phyloP scores from a whole-genome alignment of 2,797 vertebrate species.

The Picus viridis region DNA sequence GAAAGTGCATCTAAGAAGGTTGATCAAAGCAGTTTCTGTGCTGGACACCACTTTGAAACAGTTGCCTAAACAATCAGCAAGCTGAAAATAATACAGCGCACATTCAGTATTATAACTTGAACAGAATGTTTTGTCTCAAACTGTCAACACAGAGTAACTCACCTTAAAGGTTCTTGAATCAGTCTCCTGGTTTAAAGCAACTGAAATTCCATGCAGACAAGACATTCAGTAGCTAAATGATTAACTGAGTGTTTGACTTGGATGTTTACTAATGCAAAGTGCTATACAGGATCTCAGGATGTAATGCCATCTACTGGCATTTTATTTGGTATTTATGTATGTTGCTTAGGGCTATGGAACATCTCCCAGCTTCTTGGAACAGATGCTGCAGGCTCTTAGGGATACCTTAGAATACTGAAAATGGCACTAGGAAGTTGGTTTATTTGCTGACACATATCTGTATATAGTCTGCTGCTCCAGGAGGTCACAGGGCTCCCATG shows the following conservation, averaged over 20 bases:
- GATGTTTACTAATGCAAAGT: not conserved
- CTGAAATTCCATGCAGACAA: not conserved
- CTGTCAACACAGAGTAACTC: not conserved
- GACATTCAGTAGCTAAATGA: not conserved
- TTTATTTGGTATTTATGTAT: not conserved
- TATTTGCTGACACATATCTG: not conserved
- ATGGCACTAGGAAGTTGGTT: not conserved
- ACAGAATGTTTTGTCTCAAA: not conserved
- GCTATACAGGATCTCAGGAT: not conserved
- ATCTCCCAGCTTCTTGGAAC: not conserved
- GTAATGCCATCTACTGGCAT: constrained; percentile 54
- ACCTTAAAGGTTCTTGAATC: not conserved
- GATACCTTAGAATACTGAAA: not conserved
- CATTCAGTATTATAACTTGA: not conserved
- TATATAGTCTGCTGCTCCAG: not conserved
- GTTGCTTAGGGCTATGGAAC: not conserved
- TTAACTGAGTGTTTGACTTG: not conserved
- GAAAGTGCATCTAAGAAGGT: not conserved
- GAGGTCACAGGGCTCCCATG: not conserved
- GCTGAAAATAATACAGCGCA: not conserved
- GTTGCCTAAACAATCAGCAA: not conserved
- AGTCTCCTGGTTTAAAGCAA: not conserved
- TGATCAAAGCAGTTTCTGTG: not conserved
- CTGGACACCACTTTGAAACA: not conserved
- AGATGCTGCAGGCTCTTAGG: not conserved